Percentiles rank a stretch among this genome's conserved stretches.
These are phyloP conservation scores for Bothrops jararaca DNA, from an alignment of 2,113 vertebrate species.

Conservation along the genomic window DNA sequence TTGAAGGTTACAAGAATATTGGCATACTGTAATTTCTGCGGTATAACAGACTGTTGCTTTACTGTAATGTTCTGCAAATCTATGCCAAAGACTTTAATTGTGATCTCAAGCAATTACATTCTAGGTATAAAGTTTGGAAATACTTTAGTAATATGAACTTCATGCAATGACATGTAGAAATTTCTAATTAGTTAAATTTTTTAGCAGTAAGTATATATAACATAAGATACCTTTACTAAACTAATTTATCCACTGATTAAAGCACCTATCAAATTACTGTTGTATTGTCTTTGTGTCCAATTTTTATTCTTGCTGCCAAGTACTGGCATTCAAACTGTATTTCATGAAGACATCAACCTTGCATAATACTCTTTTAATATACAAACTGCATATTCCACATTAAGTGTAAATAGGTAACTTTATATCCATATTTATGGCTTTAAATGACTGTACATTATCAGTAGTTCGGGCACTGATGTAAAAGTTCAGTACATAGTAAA, in stretches of 20 bases:
- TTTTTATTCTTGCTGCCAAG: not conserved
- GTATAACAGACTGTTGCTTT: not conserved
- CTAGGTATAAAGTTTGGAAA: not conserved
- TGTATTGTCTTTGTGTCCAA: not conserved
- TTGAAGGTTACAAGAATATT: not conserved
- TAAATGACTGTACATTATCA: not conserved
- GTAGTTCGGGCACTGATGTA: not conserved
- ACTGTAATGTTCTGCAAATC: conserved; percentile 1
- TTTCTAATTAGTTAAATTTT: not conserved
- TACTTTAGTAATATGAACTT: not conserved
- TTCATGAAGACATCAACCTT: not conserved
- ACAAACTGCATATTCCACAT: not conserved
- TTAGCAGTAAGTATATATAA: not conserved
- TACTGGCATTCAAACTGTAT: not conserved
- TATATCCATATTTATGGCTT: too few species aligned
- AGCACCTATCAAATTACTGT: not conserved
- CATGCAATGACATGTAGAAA: not conserved
- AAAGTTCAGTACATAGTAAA: not conserved
- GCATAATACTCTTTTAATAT: not conserved
- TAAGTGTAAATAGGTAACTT: not conserved
- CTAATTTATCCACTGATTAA: not conserved
- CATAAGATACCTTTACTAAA: not conserved
- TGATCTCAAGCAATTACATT: not conserved
- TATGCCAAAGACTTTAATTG: not conserved
- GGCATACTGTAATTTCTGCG: conserved; percentile 23